Evolutionary conservation across 2,888 invertebrate genomes (phyloP), one percentile per base, ranked within the genome.

Genomic region (Petrolisthes manimaculis): DNA sequence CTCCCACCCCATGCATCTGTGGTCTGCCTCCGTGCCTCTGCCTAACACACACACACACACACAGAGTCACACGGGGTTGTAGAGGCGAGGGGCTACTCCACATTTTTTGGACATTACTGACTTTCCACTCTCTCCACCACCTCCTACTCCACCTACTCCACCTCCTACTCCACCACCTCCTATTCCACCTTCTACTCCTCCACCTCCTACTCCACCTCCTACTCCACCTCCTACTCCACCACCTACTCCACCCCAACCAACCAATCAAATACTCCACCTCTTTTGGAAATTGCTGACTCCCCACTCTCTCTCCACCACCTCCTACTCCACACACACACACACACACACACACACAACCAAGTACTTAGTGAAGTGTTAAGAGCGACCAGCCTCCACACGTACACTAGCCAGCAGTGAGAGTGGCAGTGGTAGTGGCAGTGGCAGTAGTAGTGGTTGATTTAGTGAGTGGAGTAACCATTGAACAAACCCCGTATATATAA

Each of bases 281-380:
- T 6, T 61, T 6, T 61, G 61, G 14, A 8, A 12, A 6, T 8
- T n/a, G 5, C 8, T n/a, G n/a, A n/a, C 71, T 5, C 5, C 8
- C n/a, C 9, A 71, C n/a, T 12, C 8, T 5, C 71, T 18, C 71
- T 12, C 12, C 5, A 5, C 5, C 12, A 71, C 8, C 8, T 18
- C 9, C 71, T 5, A 12, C 8, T 5, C 5, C n/a, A 71, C 71
- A 71, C 71, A 8, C n/a, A 71, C 71, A 71, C 71, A 8, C n/a
- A 71, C 71, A 71, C 71, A 8, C n/a, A 71, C 71, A 71, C 71
- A 12, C n/a, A 71, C 71, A 71, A 71, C n/a, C 8, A 5, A 71
- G 71, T 71, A 71, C 71, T 71, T 71, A 71, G 61, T 71, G n/a
- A 71, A 71, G 71, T 71, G 71, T n/a, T n/a, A 18, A 71, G 9